phyloP scores from a whole-genome alignment of 2,113 vertebrate species.

The Eleginops maclovinus region DNA sequence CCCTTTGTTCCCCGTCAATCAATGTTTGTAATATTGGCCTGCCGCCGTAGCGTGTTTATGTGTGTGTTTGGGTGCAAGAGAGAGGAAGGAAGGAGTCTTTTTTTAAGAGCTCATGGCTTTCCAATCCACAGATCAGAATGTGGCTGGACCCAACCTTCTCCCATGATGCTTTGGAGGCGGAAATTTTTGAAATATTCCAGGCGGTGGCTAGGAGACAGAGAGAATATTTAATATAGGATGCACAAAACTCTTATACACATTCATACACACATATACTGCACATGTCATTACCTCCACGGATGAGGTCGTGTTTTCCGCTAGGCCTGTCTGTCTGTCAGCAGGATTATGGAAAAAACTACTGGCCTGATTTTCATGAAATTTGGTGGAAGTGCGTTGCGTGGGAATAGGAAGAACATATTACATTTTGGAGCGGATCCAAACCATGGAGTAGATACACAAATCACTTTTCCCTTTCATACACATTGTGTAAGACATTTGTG shows the following conservation, averaged over 20 bases:
- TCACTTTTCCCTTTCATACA: no score
- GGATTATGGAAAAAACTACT: no score
- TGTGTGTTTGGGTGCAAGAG: neutral
- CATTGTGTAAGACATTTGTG: no score
- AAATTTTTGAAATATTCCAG: slow-evolving; percentile 85
- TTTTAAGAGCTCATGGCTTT: slow-evolving; percentile 61
- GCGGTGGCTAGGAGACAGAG: slow-evolving; percentile 62
- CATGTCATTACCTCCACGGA: neutral
- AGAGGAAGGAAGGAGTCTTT: neutral
- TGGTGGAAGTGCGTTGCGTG: no score
- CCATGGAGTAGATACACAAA: no score
- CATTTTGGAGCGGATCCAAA: no score
- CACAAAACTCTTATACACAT: neutral
- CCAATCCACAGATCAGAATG: slow-evolving; percentile 78
- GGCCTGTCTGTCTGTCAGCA: no score
- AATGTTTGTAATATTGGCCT: slow-evolving; percentile 49
- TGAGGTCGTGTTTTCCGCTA: no score
- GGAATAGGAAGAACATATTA: no score
- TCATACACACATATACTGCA: neutral
- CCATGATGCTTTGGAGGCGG: slow-evolving; percentile 83
- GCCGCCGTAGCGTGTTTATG: neutral
- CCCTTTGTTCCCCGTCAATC: slow-evolving; percentile 55
- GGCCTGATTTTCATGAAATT: no score
- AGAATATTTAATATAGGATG: neutral
- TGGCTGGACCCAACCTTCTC: slow-evolving; percentile 81